Evolutionary conservation across 2,797 vertebrate species (phyloP), one percentile per base, ranked within the genome.

Genomic region (Podarcis siculus): DNA sequence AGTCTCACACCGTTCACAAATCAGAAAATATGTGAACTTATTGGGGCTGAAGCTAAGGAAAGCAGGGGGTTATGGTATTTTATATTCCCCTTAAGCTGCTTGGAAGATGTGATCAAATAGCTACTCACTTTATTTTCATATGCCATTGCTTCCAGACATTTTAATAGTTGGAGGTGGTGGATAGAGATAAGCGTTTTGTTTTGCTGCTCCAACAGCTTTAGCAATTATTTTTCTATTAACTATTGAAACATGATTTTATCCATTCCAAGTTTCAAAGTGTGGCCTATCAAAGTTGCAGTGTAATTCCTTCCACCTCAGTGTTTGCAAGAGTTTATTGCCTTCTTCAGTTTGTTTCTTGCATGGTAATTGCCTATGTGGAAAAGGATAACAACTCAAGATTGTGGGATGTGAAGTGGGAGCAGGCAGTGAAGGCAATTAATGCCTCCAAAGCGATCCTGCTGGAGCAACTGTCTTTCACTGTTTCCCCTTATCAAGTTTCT

Each of bases 191-290:
- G 1, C 0, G 15, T 23, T 91, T 91, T 89, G 67, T 91, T 93
- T 90, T 89, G 1, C 4, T 81, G 32, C 61, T 90, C 87, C 55
- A 66, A 0, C 4, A 71, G 45, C 0, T 90, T 92, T 79, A 85
- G 15, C 10, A 85, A 76, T 88, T 89, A 37, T 89, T 89, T 91
- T 94, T 89, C 55, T 82, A 21, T 86, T 87, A 79, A 83, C 0
- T 0, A 72, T 69, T 83, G 49, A 90, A 55, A 85, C 5, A 35
- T 76, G 4, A 21, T 86, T 32, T 88, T 79, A 79, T n/a, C 32
- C 6, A 39, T 64, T 8, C 75, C 75, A 84, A 87, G 27, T 0
- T 15, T 61, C 25, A 88, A 86, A 85, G 5, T 23, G 27, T 67
- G 9, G 8, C 61, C 19, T 72, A 89, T 85, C 0, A 75, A 64